phyloP scores from a whole-genome alignment of 2,797 vertebrate genomes.

The Apodemus agrarius region DNA sequence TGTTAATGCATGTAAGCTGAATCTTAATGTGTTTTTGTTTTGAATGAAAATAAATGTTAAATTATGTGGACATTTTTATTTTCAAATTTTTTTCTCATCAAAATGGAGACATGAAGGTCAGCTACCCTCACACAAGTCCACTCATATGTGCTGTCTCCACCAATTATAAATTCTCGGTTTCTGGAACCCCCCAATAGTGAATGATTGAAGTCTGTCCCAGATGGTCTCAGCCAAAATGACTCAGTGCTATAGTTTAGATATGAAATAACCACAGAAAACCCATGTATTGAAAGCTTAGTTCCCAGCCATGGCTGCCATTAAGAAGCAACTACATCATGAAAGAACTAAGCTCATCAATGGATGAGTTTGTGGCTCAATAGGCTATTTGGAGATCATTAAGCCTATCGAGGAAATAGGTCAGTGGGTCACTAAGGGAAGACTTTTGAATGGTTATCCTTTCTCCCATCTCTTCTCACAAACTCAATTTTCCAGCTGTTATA shows the following conservation, averaged over 20 bases:
- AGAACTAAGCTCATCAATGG: background rate
- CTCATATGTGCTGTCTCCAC: background rate
- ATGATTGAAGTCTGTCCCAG: conserved; percentile 41
- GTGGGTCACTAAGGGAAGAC: background rate
- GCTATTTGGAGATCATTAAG: background rate
- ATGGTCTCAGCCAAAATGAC: background rate
- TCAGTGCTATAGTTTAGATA: background rate
- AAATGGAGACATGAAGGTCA: background rate
- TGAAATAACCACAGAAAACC: background rate
- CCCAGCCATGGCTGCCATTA: background rate
- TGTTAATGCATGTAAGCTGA: conserved; percentile 46
- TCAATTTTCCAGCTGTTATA: background rate
- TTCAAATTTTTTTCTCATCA: conserved; percentile 50
- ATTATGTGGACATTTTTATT: conserved; percentile 11
- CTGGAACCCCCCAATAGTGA: conserved; percentile 18
- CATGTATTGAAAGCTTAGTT: background rate
- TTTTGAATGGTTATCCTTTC: background rate
- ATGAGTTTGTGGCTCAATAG: background rate
- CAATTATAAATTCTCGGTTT: background rate
- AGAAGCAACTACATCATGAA: background rate
- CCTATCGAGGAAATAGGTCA: background rate
- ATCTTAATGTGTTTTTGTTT: background rate
- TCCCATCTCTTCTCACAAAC: background rate
- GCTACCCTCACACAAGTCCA: background rate
- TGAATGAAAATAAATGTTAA: conserved; percentile 27